phyloP scores from a whole-genome alignment of 2,888 invertebrate genomes.

The Microplitis manilae region DNA sequence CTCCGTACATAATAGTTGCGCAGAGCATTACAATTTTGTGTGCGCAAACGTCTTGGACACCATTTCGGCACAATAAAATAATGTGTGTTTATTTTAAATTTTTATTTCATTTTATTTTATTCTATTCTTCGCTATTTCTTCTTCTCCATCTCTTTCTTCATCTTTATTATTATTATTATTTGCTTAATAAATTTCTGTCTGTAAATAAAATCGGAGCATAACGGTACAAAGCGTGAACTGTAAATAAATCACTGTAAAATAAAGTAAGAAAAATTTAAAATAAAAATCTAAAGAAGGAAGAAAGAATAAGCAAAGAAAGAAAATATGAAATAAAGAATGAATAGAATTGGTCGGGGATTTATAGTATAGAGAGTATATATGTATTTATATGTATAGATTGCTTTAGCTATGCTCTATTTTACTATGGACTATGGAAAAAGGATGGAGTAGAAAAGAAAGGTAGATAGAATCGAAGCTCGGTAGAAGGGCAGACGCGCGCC shows the following conservation, averaged over 20 bases:
- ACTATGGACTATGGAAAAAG: constrained; percentile 26
- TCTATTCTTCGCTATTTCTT: not conserved
- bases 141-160: not conserved
- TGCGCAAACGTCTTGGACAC: constrained; percentile 29
- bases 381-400: not conserved
- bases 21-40: constrained; percentile 30
- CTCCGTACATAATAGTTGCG: constrained; percentile 26
- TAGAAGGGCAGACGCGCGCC: constrained; percentile 66
- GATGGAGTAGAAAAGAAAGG: constrained; percentile 39
- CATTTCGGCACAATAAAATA: constrained; percentile 14
- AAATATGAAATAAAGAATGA: not conserved
- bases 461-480: constrained; percentile 38
- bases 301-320: not conserved
- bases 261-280: not conserved
- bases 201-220: not conserved
- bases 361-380: constrained; percentile 3
- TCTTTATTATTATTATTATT: not conserved
- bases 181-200: not conserved
- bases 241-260: not conserved
- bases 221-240: not conserved
- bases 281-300: not conserved
- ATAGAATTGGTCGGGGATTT: not conserved
- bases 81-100: not conserved
- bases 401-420: constrained; percentile 14
- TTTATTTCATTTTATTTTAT: not conserved